Base-by-base conservation (phyloP, 2,113 vertebrate genomes). In the Ivindomyrus marchei region DNA sequence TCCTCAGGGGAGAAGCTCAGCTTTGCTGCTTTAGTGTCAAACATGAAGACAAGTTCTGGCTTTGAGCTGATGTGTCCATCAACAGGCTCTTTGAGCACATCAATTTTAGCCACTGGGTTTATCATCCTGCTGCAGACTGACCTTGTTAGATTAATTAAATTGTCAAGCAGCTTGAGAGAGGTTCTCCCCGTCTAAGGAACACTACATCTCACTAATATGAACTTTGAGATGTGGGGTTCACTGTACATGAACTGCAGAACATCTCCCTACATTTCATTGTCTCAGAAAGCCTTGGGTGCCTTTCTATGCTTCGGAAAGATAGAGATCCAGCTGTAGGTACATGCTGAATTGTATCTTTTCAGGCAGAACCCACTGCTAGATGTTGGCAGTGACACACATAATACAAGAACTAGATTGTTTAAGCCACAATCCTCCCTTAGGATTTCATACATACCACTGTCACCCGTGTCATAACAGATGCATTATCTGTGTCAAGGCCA, bases 81-180 rank as follows among this genome's bases (percentile, higher is more conserved):
- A 39, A 88, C 42, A 39, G 50, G 31, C 86, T 58, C 50, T 84
- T 36, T 86, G 11, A 89, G 88, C 19, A 89, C 70, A 85, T 90
- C 24, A 39, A 66, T 85, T 85, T 89, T 66, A 50, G 88, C 56
- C 90, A 89, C 36, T 89, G 90, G 88, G 36, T 89, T 89, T 24
- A 91, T 46, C 3, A 91, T 74, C 5, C 85, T 90, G 85, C 74
- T 70, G 56, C 87, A 50, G 9, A 90, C 70, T 85, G 91, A 90
- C 74, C 88, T 88, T 13, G 88, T 62, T 15, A 90, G 46, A 21
- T 52, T 88, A 10, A 66, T 45, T 47, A 91, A 88, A 17, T 49
- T 47, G 42, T 90, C 85, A 39, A 70, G 70, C n/a, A 77, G 70
- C 31, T 39, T 80, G 74, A 80, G 4, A 17, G 15, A 13, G 36